A percentile compares a stretch with the other conserved stretches of the same genome.
Conservation (phyloP, 1,140 invertebrate genomes). For the Cherax quadricarinatus region DNA sequence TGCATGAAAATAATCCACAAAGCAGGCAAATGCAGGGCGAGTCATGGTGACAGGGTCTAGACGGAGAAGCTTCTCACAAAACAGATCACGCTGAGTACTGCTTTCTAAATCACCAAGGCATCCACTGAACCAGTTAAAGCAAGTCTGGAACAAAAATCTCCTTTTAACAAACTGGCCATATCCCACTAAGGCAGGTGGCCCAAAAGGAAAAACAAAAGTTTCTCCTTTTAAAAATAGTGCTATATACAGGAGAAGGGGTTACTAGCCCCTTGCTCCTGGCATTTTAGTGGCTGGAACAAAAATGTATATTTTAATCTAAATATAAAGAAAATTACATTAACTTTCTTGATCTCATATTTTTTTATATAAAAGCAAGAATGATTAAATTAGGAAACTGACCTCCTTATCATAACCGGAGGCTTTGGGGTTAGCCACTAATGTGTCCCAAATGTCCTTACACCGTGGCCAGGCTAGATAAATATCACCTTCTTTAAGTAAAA, state of each 20-base stretch:
- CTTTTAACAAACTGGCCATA: not conserved
- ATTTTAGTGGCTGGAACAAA: conserved; percentile 74
- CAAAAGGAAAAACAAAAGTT: too few relatives aligned
- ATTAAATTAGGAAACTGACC: conserved; percentile 44
- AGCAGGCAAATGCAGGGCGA: conserved; percentile 78
- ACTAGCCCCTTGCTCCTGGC: too few relatives aligned
- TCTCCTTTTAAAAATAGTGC: too few relatives aligned
- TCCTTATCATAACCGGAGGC: conserved; percentile 75
- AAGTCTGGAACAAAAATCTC: conserved; percentile 75
- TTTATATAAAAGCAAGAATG: not conserved
- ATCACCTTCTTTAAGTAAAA: conserved; percentile 79
- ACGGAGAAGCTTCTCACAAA: conserved; percentile 78
- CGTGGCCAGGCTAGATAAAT: conserved; percentile 79
- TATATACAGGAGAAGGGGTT: too few relatives aligned
- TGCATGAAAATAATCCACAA: conserved; percentile 79
- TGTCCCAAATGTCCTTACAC: conserved; percentile 79
- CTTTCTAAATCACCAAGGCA: conserved; percentile 79
- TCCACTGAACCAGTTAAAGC: conserved; percentile 79
- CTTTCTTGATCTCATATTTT: too few relatives aligned
- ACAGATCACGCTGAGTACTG: conserved; percentile 78
- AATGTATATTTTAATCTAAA: not conserved
- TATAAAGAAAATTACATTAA: not conserved
- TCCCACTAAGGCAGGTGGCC: too few relatives aligned
- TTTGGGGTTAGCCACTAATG: conserved; percentile 77
- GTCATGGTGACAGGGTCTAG: conserved; percentile 77